Base-by-base conservation (phyloP, 2,113 vertebrate species). In the Scatophagus argus region DNA sequence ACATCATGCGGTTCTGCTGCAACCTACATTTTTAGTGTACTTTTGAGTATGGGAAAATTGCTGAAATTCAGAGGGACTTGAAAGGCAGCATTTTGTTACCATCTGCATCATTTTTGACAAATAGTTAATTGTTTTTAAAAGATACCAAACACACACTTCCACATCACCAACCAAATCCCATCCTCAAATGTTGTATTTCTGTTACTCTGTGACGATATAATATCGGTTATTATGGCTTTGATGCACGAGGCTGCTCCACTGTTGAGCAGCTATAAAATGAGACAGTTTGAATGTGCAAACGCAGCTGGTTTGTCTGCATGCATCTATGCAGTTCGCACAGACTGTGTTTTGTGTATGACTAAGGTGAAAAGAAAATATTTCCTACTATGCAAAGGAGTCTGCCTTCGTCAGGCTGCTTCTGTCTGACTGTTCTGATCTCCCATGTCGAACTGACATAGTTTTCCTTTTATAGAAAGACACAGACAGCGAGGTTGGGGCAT, bases 381-480 rank as follows among this genome's bases (percentile, higher is more conserved):
- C 56, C 64, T 72, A 32, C 13, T 38, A 4, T 59, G 36, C 43
- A 77, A 67, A 79, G 60, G 19, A 62, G 60, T 38, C 51, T 52
- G n/a, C 19, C 29, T 59, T 2, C 13, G 54, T 41, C 64, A 74
- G 38, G 55, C 43, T 38, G 61, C 29, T 63, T 32, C 47, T 73
- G 55, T 21, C 63, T 62, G 34, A 55, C 69, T 82, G 43, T 56
- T 72, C 32, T 58, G 41, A 77, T 61, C 59, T 55, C 44, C 25
- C 59, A 63, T 31, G 61, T 81, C 61, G 64, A 8, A 58, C 56
- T 82, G 69, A 84, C 82, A 92, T 91, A 91, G 51, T 83, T 93
- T 91, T 92, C 90, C 93, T 93, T 94, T 90, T 92, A 92, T 93
- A 92, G 93, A 80, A 73, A 79, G 86, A 83, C 62, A 77, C 60